Conservation (phyloP, 1,140 invertebrate genomes). For the Tigriopus japonicus region DNA sequence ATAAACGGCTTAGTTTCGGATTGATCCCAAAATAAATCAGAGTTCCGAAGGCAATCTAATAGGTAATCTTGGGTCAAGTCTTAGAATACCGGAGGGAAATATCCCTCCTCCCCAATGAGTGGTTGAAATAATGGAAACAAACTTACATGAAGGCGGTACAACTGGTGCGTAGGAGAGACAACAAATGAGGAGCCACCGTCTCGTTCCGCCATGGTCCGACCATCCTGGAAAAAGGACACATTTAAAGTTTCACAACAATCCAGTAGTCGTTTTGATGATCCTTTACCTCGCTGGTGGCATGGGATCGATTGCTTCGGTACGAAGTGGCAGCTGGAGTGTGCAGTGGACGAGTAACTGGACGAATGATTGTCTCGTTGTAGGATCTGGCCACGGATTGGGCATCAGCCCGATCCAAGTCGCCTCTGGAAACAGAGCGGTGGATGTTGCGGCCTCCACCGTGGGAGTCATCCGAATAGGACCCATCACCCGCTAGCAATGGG, state of each 20-base stretch:
- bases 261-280: background rate
- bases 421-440: background rate
- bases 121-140: too few species aligned
- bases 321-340: constrained; percentile 10
- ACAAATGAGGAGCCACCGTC: constrained; percentile 14
- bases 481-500: constrained; percentile 2
- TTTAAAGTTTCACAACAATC: constrained; percentile 2
- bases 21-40: too few species aligned
- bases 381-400: background rate
- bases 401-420: background rate
- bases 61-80: too few species aligned
- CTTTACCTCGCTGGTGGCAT: constrained; percentile 8
- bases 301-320: constrained; percentile 4
- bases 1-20: too few species aligned
- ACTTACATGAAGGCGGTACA: constrained; percentile 12
- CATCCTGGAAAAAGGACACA: constrained; percentile 6
- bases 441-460: background rate
- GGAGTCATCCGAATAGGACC: constrained; percentile 5
- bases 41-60: too few species aligned
- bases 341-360: constrained; percentile 4
- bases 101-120: too few species aligned
- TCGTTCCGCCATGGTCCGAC: constrained; percentile 12
- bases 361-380: constrained; percentile 10
- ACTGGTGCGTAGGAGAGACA: constrained; percentile 8
- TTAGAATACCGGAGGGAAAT: too few species aligned